A percentile compares a stretch with the other conserved stretches of the same genome.
phyloP scores from a whole-genome alignment of 1,140 invertebrate genomes.

The Trypoxylus dichotomus region DNA sequence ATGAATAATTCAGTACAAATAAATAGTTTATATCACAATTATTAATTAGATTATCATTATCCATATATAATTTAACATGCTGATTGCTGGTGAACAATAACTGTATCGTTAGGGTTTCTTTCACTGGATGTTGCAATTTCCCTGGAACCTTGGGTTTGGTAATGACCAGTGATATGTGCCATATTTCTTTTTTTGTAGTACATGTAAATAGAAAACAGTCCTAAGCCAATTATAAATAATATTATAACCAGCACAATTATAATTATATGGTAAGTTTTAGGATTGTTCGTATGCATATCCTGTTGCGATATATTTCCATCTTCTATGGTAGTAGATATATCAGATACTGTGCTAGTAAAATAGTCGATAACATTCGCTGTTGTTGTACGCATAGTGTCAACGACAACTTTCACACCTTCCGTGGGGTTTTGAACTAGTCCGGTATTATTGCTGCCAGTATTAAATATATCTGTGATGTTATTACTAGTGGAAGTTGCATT shows the following conservation, averaged over 20 bases:
- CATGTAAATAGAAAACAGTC: not conserved
- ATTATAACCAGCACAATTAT: not conserved
- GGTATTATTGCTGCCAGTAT: not conserved
- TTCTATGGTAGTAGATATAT: not conserved
- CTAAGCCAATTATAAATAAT: not conserved
- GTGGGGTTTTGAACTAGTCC: not conserved
- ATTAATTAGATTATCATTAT: not conserved
- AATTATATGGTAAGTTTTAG: not conserved
- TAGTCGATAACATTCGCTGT: not conserved
- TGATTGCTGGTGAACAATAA: not conserved
- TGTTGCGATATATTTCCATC: not conserved
- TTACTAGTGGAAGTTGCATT: not conserved
- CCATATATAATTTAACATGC: not conserved
- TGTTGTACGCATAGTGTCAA: not conserved
- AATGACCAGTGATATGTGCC: not conserved
- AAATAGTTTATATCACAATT: not conserved
- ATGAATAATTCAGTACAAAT: not conserved
- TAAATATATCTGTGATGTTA: not conserved
- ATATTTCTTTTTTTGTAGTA: slow-evolving; percentile 12
- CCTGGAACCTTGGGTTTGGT: not conserved
- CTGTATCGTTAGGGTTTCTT: not conserved
- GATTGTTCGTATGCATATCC: not conserved
- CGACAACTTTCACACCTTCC: not conserved
- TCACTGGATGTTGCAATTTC: not conserved
- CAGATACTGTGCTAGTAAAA: not conserved